Evolutionary conservation across 2,113 vertebrate species (phyloP).

Genomic region (Columbina picui): DNA sequence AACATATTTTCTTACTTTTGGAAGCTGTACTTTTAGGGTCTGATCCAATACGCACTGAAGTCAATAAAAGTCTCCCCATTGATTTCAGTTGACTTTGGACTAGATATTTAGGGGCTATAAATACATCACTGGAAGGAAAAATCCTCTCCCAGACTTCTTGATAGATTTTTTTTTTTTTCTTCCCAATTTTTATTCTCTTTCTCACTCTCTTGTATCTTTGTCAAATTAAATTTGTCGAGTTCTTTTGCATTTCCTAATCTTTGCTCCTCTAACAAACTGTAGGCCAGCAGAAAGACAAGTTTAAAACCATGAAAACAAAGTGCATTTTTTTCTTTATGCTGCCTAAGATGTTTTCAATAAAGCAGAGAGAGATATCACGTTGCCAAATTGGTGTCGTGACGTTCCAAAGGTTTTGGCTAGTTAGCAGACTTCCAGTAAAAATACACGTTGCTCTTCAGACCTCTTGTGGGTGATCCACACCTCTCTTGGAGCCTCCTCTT

Average conservation of each 20-base stretch:
- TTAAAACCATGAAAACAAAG: slow-evolving; percentile 62
- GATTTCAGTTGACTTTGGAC: slow-evolving; percentile 52
- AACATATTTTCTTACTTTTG: background rate
- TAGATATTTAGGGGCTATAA: slow-evolving; percentile 19
- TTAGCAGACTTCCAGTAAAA: slow-evolving; percentile 77
- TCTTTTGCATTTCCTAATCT: slow-evolving; percentile 12
- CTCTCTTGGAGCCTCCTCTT: slow-evolving; percentile 70
- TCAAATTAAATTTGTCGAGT: slow-evolving; percentile 40
- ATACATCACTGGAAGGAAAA: slow-evolving; percentile 35
- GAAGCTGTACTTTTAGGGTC: background rate
- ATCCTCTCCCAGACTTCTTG: background rate
- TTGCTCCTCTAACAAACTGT: slow-evolving; percentile 38
- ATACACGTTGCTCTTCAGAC: slow-evolving; percentile 71
- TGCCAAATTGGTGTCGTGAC: slow-evolving; percentile 74
- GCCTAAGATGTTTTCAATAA: slow-evolving; percentile 79
- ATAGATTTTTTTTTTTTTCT: background rate
- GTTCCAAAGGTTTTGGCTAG: slow-evolving; percentile 76
- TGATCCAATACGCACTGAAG: slow-evolving; percentile 29
- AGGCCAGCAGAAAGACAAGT: slow-evolving; percentile 54
- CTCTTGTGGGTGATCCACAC: slow-evolving; percentile 74
- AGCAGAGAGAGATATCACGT: slow-evolving; percentile 51
- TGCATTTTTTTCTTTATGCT: slow-evolving; percentile 64
- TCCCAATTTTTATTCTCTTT: background rate
- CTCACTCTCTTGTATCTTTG: slow-evolving; percentile 42
- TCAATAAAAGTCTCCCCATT: slow-evolving; percentile 16